These are phyloP conservation scores for Forficula auricularia DNA, from an alignment of 1,140 invertebrate genomes.

Conservation along the genomic window DNA sequence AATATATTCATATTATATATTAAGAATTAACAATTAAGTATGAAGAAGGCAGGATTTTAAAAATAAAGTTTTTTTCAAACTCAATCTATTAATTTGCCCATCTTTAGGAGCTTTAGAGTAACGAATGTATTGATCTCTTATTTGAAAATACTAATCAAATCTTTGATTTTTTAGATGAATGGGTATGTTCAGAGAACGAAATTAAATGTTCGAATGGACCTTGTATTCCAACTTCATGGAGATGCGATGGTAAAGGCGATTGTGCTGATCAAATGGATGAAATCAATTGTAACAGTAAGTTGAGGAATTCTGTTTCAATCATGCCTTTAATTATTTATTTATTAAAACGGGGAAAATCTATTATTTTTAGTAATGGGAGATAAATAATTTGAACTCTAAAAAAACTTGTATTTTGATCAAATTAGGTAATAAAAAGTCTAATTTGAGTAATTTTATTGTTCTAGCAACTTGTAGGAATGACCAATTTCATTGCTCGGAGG, in stretches of 20 bases:
- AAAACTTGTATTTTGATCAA: too few relatives aligned
- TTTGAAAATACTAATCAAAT: too few relatives aligned
- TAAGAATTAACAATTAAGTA: too few relatives aligned
- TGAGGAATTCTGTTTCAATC: background rate
- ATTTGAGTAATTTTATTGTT: constrained; percentile 5
- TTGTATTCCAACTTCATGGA: constrained; percentile 38
- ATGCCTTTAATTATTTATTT: background rate
- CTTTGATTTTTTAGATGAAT: constrained; percentile 22
- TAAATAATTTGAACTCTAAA: too few relatives aligned
- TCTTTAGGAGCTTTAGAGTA: too few relatives aligned
- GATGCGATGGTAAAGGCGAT: constrained; percentile 47
- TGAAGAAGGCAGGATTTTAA: too few relatives aligned
- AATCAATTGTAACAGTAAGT: constrained; percentile 29
- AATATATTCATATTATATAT: too few relatives aligned
- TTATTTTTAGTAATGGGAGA: background rate
- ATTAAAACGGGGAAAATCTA: background rate
- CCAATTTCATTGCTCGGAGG: constrained; percentile 35
- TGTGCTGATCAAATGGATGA: constrained; percentile 48
- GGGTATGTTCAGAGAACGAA: constrained; percentile 39
- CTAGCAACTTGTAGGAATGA: constrained; percentile 32
- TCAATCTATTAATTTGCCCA: too few relatives aligned
- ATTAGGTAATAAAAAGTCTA: too few relatives aligned
- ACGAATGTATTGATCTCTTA: too few relatives aligned
- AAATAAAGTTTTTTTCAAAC: too few relatives aligned
- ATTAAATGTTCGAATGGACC: constrained; percentile 31